Conservation (phyloP, 2,888 invertebrate genomes). For the Panopea generosa region DNA sequence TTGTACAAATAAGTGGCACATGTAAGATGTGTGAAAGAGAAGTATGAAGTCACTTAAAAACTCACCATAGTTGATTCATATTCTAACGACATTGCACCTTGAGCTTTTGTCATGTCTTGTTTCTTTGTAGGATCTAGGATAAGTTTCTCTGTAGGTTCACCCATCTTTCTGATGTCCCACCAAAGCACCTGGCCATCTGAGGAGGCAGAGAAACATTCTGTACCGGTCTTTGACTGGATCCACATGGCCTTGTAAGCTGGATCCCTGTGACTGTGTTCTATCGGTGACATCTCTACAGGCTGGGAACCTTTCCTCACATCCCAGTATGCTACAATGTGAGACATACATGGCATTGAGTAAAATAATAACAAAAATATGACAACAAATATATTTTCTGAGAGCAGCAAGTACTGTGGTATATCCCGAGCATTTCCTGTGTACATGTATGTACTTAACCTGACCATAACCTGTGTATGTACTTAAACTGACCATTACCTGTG, state of each 20-base stretch:
- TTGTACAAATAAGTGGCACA: no score
- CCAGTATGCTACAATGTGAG: slow-evolving; percentile 80
- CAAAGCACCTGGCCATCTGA: slow-evolving; percentile 94
- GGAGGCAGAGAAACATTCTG: slow-evolving; percentile 97
- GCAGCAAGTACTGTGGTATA: background rate
- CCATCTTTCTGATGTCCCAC: slow-evolving; percentile 93
- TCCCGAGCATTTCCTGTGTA: background rate
- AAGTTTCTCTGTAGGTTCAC: slow-evolving; percentile 90
- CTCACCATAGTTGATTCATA: slow-evolving; percentile 91
- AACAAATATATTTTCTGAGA: background rate
- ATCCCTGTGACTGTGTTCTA: slow-evolving; percentile 94
- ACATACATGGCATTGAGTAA: no score
- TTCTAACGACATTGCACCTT: slow-evolving; percentile 91
- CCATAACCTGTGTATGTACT: no score
- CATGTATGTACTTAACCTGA: no score
- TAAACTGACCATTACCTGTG: no score
- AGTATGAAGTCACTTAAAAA: no score
- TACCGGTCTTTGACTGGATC: slow-evolving; percentile 97
- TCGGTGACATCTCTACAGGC: slow-evolving; percentile 91
- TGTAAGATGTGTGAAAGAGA: no score
- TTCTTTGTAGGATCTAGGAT: slow-evolving; percentile 90
- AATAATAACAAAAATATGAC: background rate
- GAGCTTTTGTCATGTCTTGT: slow-evolving; percentile 89
- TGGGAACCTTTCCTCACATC: slow-evolving; percentile 90
- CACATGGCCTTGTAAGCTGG: slow-evolving; percentile 95